These are phyloP conservation scores for Papilio helenus DNA, from an alignment of 1,140 invertebrate species.

Conservation along the genomic window DNA sequence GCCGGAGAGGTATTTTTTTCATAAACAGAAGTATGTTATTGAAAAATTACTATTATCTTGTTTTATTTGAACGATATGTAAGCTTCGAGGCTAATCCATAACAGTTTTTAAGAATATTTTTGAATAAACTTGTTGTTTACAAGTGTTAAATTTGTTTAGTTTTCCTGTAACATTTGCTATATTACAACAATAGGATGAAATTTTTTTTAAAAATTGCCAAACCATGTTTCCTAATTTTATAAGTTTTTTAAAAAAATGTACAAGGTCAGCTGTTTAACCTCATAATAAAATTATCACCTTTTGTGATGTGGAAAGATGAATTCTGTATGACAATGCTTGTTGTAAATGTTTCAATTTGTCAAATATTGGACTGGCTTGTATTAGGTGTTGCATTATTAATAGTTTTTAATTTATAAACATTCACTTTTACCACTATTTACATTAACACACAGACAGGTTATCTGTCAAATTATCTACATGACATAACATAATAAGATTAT, in stretches of 20 bases:
- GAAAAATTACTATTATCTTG: not conserved
- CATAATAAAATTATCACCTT: slow-evolving; percentile 60
- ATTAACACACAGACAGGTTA: slow-evolving; percentile 57
- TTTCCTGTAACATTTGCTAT: not conserved
- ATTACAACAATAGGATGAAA: slow-evolving; percentile 13
- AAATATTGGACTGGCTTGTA: slow-evolving; percentile 69
- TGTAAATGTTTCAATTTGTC: slow-evolving; percentile 76
- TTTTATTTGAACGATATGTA: too few relatives aligned
- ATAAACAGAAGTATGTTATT: not conserved
- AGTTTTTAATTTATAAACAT: slow-evolving; percentile 38
- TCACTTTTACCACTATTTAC: slow-evolving; percentile 41
- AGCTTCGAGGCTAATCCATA: not conserved
- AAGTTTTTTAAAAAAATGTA: not conserved
- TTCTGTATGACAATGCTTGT: slow-evolving; percentile 68
- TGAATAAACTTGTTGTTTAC: not conserved
- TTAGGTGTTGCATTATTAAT: slow-evolving; percentile 69
- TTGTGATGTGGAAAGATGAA: slow-evolving; percentile 76
- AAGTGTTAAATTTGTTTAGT: too few relatives aligned
- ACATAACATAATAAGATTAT: slow-evolving; percentile 33
- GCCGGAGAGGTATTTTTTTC: not conserved
- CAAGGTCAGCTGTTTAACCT: slow-evolving; percentile 26
- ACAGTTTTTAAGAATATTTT: not conserved
- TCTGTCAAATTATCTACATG: slow-evolving; percentile 61
- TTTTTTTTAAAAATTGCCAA: not conserved
- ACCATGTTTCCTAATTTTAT: not conserved